phyloP scores from a whole-genome alignment of 2,888 invertebrate species.

The Anagyrus pseudococci region DNA sequence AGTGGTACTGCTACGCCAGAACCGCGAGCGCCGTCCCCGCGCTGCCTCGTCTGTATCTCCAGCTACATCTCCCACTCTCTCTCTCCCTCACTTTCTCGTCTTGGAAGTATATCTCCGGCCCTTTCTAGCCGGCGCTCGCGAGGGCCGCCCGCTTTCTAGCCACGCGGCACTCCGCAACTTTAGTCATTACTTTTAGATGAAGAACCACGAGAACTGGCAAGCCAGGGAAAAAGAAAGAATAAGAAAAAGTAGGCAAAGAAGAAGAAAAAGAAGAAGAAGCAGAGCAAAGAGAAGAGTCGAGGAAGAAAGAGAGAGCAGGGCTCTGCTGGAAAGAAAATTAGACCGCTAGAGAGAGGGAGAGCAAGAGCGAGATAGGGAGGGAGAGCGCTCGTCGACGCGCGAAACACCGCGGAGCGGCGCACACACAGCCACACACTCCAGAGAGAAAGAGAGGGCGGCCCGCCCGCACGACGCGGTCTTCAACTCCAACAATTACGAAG shows the following conservation, averaged over 20 bases:
- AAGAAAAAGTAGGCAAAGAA: too few relatives aligned
- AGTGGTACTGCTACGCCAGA: too few relatives aligned
- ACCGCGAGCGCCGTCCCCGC: too few relatives aligned
- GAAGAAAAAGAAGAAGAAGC: too few relatives aligned
- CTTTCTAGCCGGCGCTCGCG: background rate
- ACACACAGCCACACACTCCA: too few relatives aligned
- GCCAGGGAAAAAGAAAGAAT: slow-evolving; percentile 10
- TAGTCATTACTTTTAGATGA: slow-evolving; percentile 50
- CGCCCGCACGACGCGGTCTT: slow-evolving; percentile 39
- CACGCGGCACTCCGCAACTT: slow-evolving; percentile 47
- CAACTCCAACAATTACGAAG: slow-evolving; percentile 26
- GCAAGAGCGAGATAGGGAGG: too few relatives aligned
- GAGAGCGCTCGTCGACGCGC: too few relatives aligned
- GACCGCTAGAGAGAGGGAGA: too few relatives aligned
- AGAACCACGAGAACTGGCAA: background rate
- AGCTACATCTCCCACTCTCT: slow-evolving; percentile 9
- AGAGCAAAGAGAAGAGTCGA: too few relatives aligned
- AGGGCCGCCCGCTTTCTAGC: background rate
- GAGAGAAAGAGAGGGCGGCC: slow-evolving; percentile 28
- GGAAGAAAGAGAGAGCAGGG: slow-evolving; percentile 2
- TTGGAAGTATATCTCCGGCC: background rate
- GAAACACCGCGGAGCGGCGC: background rate
- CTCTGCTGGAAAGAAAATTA: background rate
- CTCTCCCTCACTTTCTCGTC: too few relatives aligned
- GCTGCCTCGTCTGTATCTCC: slow-evolving; percentile 14